These are phyloP conservation scores for Apostichopus parvimensis DNA, from an alignment of 35 echinoderm and acorn worm genomes.

Conservation along the genomic window DNA sequence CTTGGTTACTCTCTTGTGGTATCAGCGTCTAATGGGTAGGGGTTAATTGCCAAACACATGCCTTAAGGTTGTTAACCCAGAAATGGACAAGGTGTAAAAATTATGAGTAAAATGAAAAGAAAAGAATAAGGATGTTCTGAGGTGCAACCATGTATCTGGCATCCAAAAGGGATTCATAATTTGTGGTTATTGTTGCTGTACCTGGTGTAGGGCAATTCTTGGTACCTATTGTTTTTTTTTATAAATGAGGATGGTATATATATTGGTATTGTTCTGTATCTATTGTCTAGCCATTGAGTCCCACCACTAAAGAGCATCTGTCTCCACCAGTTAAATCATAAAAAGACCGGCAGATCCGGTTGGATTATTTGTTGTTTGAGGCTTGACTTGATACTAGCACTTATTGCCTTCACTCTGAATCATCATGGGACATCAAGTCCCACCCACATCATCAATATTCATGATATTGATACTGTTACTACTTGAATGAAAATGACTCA, in stretches of 20 bases:
- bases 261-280: too few relatives aligned
- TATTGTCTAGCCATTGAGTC: neutral
- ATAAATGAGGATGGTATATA: too few relatives aligned
- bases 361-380: neutral
- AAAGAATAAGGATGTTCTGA: too few relatives aligned
- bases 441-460: constrained; percentile 16
- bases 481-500: neutral
- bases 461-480: neutral
- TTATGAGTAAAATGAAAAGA: too few relatives aligned
- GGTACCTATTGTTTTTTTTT: too few relatives aligned
- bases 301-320: neutral
- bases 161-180: too few relatives aligned
- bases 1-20: neutral
- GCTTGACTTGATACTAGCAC: neutral
- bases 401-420: constrained; percentile 7
- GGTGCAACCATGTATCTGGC: too few relatives aligned
- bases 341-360: neutral
- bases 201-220: too few relatives aligned
- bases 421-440: constrained; percentile 1
- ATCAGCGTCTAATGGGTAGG: neutral
- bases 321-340: neutral
- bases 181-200: too few relatives aligned
- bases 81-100: too few relatives aligned
- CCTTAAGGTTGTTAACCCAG: too few relatives aligned
- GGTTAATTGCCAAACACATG: too few relatives aligned